These are phyloP conservation scores for Anolis sagrei DNA, from an alignment of 2,113 vertebrate species.

Conservation along the genomic window DNA sequence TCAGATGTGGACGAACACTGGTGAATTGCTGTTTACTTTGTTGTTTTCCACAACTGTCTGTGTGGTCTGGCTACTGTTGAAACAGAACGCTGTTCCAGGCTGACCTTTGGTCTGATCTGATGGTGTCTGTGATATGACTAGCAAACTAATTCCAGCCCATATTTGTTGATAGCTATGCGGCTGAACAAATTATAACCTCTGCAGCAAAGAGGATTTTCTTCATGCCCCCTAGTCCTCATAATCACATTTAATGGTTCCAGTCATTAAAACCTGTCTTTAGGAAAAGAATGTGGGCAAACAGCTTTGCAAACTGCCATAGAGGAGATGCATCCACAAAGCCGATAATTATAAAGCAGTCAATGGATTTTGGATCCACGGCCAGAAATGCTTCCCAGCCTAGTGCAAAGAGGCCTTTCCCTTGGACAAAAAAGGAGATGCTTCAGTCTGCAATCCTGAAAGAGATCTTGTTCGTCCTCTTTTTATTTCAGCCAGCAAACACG, in stretches of 20 bases:
- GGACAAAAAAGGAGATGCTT: neutral
- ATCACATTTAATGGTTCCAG: slow-evolving; percentile 28
- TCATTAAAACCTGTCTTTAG: slow-evolving; percentile 17
- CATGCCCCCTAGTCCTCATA: neutral
- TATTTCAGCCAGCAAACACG: neutral
- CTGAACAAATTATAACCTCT: neutral
- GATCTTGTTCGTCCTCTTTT: slow-evolving; percentile 23
- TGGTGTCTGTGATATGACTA: neutral
- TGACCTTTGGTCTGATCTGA: no score
- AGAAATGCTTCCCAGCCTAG: neutral
- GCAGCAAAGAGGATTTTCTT: neutral
- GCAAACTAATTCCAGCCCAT: slow-evolving; percentile 3
- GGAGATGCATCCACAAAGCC: slow-evolving; percentile 34
- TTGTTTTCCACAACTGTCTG: neutral
- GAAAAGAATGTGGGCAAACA: slow-evolving; percentile 2
- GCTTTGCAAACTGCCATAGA: slow-evolving; percentile 1
- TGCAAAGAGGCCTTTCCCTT: neutral
- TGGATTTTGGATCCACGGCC: neutral
- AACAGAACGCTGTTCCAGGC: neutral
- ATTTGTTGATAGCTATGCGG: neutral
- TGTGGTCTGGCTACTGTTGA: neutral
- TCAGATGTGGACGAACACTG: neutral
- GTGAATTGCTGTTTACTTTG: neutral
- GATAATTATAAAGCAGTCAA: slow-evolving; percentile 30
- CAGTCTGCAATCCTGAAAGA: slow-evolving; percentile 4